phyloP scores from a whole-genome alignment of 1,140 invertebrate genomes.

The Drosophila kurseongensis region DNA sequence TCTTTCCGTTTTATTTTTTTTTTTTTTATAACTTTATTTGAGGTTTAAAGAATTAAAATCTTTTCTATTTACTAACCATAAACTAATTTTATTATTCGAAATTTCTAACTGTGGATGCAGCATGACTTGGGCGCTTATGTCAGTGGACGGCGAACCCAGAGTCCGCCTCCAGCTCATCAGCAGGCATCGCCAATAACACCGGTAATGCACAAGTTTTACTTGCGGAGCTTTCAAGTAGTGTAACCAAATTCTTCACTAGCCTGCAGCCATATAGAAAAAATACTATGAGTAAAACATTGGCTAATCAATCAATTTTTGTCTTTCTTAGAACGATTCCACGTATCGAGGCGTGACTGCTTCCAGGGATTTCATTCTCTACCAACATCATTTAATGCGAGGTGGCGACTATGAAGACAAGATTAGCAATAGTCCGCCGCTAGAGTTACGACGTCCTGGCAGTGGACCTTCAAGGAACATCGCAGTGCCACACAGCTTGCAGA shows the following conservation, averaged over 20 bases:
- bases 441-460: conserved; percentile 87
- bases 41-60: background rate
- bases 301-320: background rate
- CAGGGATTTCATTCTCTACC: conserved; percentile 87
- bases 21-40: conserved; percentile 1
- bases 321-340: conserved; percentile 87
- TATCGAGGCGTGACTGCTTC: conserved; percentile 80
- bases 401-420: conserved; percentile 84
- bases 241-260: conserved; percentile 61
- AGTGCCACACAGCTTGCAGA: conserved; percentile 87
- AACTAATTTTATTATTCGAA: conserved; percentile 11
- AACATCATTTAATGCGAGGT: conserved; percentile 88
- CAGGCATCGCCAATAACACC: conserved; percentile 91
- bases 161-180: conserved; percentile 91
- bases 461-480: conserved; percentile 77
- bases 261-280: background rate
- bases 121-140: conserved; percentile 85
- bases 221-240: conserved; percentile 75
- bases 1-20: background rate
- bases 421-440: conserved; percentile 89
- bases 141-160: conserved; percentile 85
- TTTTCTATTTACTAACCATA: conserved; percentile 23
- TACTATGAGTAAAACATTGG: background rate
- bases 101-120: conserved; percentile 79
- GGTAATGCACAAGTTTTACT: conserved; percentile 86